Evolutionary conservation across 1,140 invertebrate genomes (phyloP), one percentile per base, ranked within the genome.

Genomic region (Adelges cooleyi): DNA sequence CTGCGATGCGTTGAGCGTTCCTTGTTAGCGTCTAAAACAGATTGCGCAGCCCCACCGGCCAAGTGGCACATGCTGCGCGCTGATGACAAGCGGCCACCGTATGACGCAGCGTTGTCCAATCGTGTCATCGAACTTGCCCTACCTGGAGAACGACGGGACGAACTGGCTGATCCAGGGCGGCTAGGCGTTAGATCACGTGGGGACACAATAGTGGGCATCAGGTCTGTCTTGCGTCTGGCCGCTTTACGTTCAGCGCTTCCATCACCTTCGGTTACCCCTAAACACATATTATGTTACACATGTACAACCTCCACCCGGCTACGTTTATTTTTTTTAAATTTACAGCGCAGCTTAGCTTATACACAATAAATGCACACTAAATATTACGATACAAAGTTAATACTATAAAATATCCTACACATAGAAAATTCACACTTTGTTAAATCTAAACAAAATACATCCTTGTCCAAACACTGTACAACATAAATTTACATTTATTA

Each of bases 91-190:
- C 73, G 73, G 69, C 46, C 20, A 17, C 38, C 66, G 75, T 71
- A n/a, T 69, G 65, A 40, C 70, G 86, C 80, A 75, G 91, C 79
- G 73, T 86, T 83, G 81, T 92, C 90, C 79, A 93, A 81, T 71
- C 90, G 84, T 71, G 89, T 88, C 89, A 92, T 90, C 73, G 89
- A 92, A 79, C 87, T 87, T 71, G 90, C 89, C 82, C 89, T 90
- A 75, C 75, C 76, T 76, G 74, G 72, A 56, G 74, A 69, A 40
- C 70, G 62, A 65, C 53, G 59, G 52, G 53, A 66, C 42, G 67
- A 66, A 53, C 52, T 59, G 53, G 25, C 38, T 18, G 65, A 65
- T 48, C 66, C 48, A 52, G 51, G 56, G 42, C 53, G 49, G 23
- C 66, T 53, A 13, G 48, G 42, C 71, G 74, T 72, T 56, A 73